Conservation (phyloP, 2,797 vertebrate species). For the Pyrocephalus nanus region DNA sequence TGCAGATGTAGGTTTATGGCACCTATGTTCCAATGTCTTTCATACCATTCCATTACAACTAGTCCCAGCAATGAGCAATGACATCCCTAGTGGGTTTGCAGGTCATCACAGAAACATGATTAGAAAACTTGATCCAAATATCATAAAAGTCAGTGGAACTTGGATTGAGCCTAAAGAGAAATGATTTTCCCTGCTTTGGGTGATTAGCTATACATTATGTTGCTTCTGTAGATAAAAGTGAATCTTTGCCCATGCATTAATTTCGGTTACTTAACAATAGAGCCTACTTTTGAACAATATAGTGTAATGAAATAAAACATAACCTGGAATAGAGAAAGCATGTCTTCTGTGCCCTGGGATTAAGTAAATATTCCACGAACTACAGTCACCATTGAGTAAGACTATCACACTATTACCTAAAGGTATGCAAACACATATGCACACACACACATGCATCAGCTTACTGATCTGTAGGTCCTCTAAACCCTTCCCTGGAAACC, state of each 20-base stretch:
- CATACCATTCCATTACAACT: neutral
- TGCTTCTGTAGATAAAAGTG: neutral
- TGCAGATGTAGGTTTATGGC: neutral
- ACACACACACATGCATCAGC: neutral
- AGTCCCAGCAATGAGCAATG: neutral
- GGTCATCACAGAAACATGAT: conserved; percentile 3
- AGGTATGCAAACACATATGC: accelerated
- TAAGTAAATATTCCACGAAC: neutral
- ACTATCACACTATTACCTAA: neutral
- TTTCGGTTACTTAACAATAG: neutral
- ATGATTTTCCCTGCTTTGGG: neutral
- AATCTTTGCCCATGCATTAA: neutral
- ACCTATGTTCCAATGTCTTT: neutral
- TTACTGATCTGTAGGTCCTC: neutral
- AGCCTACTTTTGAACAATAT: neutral
- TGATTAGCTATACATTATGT: neutral
- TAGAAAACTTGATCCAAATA: conserved; percentile 17
- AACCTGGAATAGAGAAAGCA: neutral
- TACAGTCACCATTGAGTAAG: neutral
- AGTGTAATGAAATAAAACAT: neutral
- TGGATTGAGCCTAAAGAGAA: conserved; percentile 7
- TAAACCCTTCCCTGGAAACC: neutral
- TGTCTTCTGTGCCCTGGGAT: neutral
- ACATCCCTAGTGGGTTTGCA: conserved; percentile 8
- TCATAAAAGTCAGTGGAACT: neutral